Evolutionary conservation across 2,888 invertebrate genomes (phyloP).

Genomic region (Coelopa pilipes): DNA sequence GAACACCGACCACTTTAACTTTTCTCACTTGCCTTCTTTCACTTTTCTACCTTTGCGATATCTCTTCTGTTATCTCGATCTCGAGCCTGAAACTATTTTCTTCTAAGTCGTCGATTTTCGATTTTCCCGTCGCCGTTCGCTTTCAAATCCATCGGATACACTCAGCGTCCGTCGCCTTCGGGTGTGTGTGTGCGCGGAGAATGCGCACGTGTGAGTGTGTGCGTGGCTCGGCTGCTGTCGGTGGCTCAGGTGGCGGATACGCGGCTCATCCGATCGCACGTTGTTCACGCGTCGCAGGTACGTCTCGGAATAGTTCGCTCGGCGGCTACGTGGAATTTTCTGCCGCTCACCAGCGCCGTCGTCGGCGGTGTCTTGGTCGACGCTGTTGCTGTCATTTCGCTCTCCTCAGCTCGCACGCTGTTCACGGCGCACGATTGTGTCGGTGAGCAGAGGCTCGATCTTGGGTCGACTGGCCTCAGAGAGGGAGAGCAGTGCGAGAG

Average conservation of each 20-base stretch:
- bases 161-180: conserved; percentile 44
- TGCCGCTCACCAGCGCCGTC: conserved; percentile 10
- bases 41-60: conserved; percentile 22
- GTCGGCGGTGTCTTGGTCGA: background rate
- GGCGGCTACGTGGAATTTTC: conserved; percentile 50
- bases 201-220: background rate
- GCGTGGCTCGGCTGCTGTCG: background rate
- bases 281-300: conserved; percentile 58
- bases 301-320: conserved; percentile 54
- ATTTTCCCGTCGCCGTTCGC: conserved; percentile 7
- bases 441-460: background rate
- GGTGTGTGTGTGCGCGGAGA: background rate
- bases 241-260: conserved; percentile 31
- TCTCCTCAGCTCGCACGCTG: background rate
- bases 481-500: conserved; percentile 11
- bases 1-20: background rate
- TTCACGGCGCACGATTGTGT: no score
- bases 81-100: no score
- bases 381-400: conserved; percentile 6
- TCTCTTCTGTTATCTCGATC: conserved; percentile 10
- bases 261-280: conserved; percentile 47
- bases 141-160: conserved; percentile 1
- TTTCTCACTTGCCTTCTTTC: background rate
- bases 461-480: background rate
- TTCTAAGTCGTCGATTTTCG: no score